Evolutionary conservation across 2,797 vertebrate genomes (phyloP), one percentile per base, ranked within the genome.

Genomic region (Anas georgica): DNA sequence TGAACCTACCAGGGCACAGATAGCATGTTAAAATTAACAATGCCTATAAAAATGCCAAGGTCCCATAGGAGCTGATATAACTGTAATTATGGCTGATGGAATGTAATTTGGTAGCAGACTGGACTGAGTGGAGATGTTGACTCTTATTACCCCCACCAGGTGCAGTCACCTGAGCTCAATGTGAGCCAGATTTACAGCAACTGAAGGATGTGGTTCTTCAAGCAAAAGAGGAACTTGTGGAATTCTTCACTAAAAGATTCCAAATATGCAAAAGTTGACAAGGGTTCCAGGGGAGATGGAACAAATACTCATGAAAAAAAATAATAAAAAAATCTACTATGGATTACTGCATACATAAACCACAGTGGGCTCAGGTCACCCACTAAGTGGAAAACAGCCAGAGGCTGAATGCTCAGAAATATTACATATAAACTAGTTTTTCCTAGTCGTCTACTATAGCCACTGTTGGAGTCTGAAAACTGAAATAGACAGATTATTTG

Each of bases 171-270:
- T 37, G 20, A 29, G 33, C n/a, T 37, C 14, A 79, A 3, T 8
- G 4, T 46, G 6, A 88, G 7, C 2, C 64, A 60, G 7, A n/a
- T 58, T 78, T 70, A 58, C 22, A 75, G 10, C 11, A 77, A 29
- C 20, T 62, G 31, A 9, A 81, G 18, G 17, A 74, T 17, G 12
- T 81, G 13, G 11, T 28, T 72, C 45, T 64, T 69, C 41, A 54
- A 1, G 1, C 1, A 50, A 22, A 14, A 18, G 8, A 69, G 3
- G 21, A 4, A 41, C 8, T 62, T 67, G 7, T 60, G n/a, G 43
- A 81, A 72, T 68, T 83, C 13, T 23, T 87, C 1, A 1, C 37
- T 1, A 1, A 1, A 77, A 26, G 54, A 70, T 75, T 10, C 3
- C 45, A 8, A 22, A 3, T 21, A 29, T 31, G 14, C 6, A 70